Evolutionary conservation across 2,113 vertebrate genomes (phyloP).

Genomic region (Pachycephala philippinensis): DNA sequence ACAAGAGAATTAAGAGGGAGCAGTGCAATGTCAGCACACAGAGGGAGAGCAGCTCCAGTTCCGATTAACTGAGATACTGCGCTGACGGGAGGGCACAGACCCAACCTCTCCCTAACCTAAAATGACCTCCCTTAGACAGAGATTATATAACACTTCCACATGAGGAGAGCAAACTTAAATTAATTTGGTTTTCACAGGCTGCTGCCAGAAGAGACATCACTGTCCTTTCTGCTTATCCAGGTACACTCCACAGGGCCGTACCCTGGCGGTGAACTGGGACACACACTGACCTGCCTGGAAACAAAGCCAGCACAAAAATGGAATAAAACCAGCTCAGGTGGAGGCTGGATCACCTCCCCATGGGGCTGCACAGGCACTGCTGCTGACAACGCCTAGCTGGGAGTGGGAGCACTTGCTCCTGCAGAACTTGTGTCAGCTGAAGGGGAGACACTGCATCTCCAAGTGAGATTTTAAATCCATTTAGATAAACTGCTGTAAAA

Average conservation of each 20-base stretch:
- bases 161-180: not conserved
- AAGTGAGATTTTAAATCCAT: not conserved
- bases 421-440: not conserved
- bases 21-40: not conserved
- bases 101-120: not conserved
- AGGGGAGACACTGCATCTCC: not conserved
- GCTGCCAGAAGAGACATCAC: not conserved
- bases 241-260: not conserved
- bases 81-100: not conserved
- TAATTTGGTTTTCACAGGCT: not conserved
- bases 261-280: not conserved
- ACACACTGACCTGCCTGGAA: not conserved
- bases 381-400: not conserved
- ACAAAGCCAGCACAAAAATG: not conserved
- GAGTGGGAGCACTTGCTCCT: not conserved
- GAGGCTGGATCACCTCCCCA: not conserved
- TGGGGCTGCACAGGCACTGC: not conserved
- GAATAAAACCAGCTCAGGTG: not conserved
- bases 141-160: not conserved
- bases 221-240: not conserved
- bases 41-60: not conserved
- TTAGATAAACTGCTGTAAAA: not conserved
- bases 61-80: not conserved
- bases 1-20: constrained; percentile 1
- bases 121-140: not conserved